These are phyloP conservation scores for Dysdera silvatica DNA, from an alignment of 1,140 invertebrate species.

Conservation along the genomic window DNA sequence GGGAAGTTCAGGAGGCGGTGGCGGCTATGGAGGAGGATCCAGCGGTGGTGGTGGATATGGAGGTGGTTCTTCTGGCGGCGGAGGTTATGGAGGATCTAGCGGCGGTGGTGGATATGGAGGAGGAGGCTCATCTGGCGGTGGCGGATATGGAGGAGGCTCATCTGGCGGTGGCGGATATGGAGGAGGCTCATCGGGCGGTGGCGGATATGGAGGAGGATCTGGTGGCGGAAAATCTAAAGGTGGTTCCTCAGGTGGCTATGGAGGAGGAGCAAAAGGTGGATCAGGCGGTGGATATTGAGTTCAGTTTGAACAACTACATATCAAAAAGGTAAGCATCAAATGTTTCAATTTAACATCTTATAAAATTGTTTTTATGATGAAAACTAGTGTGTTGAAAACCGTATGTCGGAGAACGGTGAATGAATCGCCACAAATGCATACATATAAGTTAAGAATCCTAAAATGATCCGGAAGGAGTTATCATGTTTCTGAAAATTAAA, in stretches of 20 bases:
- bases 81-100: slow-evolving; percentile 1
- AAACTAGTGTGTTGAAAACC: no score
- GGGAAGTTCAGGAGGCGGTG: background rate
- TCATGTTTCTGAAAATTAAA: no score
- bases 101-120: background rate
- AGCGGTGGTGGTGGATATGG: slow-evolving; percentile 1
- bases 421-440: no score
- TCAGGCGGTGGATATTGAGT: slow-evolving; percentile 3
- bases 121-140: background rate
- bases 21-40: slow-evolving; percentile 2
- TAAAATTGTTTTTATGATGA: no score
- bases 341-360: no score
- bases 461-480: no score
- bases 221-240: slow-evolving; percentile 2
- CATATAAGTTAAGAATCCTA: no score
- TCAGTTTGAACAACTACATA: no score
- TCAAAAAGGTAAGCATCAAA: no score
- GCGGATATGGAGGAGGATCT: slow-evolving; percentile 2
- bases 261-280: slow-evolving; percentile 5
- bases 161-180: background rate
- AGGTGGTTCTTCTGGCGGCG: background rate
- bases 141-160: background rate
- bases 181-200: background rate
- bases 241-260: background rate
- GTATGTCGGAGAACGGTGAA: no score